Base-by-base conservation (phyloP, 2,888 invertebrate species). In the Poecilobothrus nobilitatus region DNA sequence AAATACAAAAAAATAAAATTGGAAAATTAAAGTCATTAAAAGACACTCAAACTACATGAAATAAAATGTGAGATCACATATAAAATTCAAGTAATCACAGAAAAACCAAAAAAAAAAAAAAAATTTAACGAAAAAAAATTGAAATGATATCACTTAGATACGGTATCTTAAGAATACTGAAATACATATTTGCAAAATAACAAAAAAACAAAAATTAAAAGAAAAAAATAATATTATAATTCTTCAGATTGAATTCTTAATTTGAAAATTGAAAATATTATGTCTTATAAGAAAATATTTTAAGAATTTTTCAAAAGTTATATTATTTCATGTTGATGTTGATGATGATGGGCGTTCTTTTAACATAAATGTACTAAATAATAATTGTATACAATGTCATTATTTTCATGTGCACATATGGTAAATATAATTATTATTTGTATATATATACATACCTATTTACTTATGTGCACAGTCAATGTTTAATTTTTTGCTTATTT, bases 161-260 rank as follows among this genome's bases (percentile, higher is more conserved):
- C 53, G 15, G 53, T 53, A 53, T 53, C 53, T 53, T 53, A 53
- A 53, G 53, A 53, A 53, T 15, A 53, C n/a, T 53, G 53, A 53
- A 18, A 12, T 53, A 15, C 2, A 1, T 53, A 27, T 5, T 27
- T 27, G 15, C n/a, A n/a, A 53, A n/a, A 18, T 53, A 53, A 53
- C 2, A 53, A 53, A 53, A 53, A 53, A 53, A n/a, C 10, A 10
- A 37, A 37, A 37, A 37, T 37, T 37, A 37, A n/a, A n/a, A n/a
- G n/a, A n/a, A n/a, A n/a, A n/a, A n/a, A n/a, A n/a, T n/a, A n/a
- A n/a, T 4, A 12, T 41, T 41, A 41, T 41, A 41, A 41, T 41
- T 12, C 41, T 27, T 27, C 2, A 37, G 12, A 37, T 37, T 37
- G 37, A 37, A 37, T n/a, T 37, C 15, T 53, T n/a, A 53, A 12